Evolutionary conservation across 2,113 vertebrate species (phyloP), one percentile per base, ranked within the genome.

Genomic region (Corynorhinus townsendii): DNA sequence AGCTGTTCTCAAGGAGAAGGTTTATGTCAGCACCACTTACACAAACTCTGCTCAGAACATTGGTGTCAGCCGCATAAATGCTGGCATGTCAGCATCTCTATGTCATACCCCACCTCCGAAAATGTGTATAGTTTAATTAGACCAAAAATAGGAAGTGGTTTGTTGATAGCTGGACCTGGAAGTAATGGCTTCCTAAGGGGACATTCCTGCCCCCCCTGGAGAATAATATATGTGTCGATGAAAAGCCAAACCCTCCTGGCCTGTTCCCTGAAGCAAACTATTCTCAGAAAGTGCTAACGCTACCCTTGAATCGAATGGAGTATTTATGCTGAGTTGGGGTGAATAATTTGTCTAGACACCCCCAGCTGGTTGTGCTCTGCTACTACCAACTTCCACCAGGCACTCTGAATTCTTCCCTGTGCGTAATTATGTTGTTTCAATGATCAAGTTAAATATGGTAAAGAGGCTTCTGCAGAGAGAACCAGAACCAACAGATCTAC

Each of bases 21-120:
- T 95, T 96, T 96, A 47, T 93, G 97, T 98, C 98, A 98, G 98
- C 97, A 97, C 47, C 91, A 91, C 95, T 95, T 83, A 69, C 17
- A 93, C 73, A 94, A 96, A 59, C 38, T 77, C n/a, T 5, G 52
- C 93, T 97, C 87, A 90, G 92, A 98, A 97, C 94, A 75, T 96
- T 94, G 91, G 95, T 96, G 97, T 98, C 98, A 98, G 98, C 98
- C 98, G 66, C 93, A 71, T 92, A 91, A 97, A 97, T 89, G 90
- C 90, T 92, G 87, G 73, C 75, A 90, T 62, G 94, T 98, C 98
- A 98, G 98, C 98, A 97, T 96, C 98, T 98, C 97, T 97, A 83
- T 96, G 97, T 96, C 91, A 93, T 96, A 83, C 75, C 4, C n/a
- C 96, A 45, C 76, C 94, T 93, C 40, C 94, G 49, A 86, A 96